These are phyloP conservation scores for Taurulus bubalis DNA, from an alignment of 2,113 vertebrate species.

Conservation along the genomic window DNA sequence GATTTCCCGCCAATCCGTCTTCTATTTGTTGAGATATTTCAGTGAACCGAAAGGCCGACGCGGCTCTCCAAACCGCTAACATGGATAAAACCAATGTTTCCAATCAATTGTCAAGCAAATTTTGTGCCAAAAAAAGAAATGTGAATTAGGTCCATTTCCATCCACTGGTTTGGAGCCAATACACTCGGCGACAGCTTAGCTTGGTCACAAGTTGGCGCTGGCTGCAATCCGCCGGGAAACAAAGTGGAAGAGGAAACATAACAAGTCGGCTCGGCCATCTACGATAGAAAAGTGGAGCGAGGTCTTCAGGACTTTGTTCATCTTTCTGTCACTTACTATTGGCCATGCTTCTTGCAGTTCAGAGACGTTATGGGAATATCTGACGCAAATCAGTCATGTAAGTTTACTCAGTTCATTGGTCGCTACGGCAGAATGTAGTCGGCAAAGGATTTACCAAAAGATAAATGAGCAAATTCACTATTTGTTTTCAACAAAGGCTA, in stretches of 20 bases:
- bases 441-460: neutral
- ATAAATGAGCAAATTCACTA: neutral
- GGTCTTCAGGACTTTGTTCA: too few species aligned
- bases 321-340: too few species aligned
- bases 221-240: neutral
- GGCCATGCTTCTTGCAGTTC: too few species aligned
- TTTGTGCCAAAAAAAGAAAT: neutral
- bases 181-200: neutral
- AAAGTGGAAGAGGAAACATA: neutral
- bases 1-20: neutral
- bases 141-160: neutral
- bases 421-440: neutral
- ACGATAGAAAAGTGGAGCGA: neutral
- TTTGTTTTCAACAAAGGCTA: neutral
- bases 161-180: neutral
- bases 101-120: neutral
- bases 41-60: neutral
- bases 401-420: neutral
- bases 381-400: neutral
- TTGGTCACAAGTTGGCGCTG: neutral
- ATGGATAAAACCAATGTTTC: neutral
- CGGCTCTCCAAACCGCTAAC: too few species aligned
- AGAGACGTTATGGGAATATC: neutral
- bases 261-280: neutral
- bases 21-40: neutral